Percentiles rank a stretch among this genome's conserved stretches.
These are phyloP conservation scores for Coccyzus lansbergi DNA, from an alignment of 2,797 vertebrate genomes.

Conservation along the genomic window DNA sequence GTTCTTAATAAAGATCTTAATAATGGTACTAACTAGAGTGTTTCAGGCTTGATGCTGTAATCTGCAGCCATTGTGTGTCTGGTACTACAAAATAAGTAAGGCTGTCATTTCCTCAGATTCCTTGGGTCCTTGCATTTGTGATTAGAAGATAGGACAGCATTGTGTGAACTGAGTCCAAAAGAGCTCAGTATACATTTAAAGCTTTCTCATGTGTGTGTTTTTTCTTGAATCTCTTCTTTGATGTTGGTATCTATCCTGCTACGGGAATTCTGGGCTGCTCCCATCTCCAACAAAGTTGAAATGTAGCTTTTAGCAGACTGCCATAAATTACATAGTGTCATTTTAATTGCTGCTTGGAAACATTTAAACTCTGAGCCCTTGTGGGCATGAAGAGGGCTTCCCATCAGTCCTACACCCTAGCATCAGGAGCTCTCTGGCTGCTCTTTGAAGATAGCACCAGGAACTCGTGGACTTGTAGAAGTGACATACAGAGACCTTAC, in stretches of 20 bases:
- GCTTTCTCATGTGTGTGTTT: rapidly evolving
- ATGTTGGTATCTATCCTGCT: rapidly evolving
- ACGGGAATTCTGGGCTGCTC: neutral
- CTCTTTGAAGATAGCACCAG: neutral
- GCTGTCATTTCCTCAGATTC: neutral
- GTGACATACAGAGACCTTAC: rapidly evolving
- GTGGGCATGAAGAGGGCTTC: neutral
- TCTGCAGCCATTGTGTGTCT: neutral
- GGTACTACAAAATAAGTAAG: neutral
- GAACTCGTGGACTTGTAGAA: neutral
- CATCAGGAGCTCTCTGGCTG: neutral
- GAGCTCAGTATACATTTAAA: neutral
- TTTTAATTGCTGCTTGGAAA: neutral
- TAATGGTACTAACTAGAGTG: neutral
- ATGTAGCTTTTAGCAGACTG: neutral
- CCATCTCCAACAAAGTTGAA: neutral
- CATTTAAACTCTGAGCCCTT: neutral
- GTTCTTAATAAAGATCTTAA: neutral
- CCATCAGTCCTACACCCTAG: neutral
- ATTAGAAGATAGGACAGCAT: neutral
- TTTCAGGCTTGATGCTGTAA: neutral
- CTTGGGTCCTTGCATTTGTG: neutral
- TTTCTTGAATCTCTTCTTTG: neutral
- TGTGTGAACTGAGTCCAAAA: neutral
- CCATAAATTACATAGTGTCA: neutral